Conservation (phyloP, 2,113 vertebrate genomes). For the Martes martes region DNA sequence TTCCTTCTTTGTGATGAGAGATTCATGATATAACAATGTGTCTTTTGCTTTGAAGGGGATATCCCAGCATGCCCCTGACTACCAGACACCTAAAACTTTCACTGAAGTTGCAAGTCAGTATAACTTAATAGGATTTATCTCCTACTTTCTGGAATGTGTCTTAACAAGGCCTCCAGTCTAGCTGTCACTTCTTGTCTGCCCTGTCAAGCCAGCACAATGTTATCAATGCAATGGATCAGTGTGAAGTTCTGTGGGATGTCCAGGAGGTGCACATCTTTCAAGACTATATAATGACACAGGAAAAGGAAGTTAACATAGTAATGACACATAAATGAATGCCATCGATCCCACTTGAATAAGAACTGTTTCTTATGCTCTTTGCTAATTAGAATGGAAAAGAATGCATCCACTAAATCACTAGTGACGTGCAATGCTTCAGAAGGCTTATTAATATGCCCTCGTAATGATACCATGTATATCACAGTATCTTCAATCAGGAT, state of each 20-base stretch:
- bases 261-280: not conserved
- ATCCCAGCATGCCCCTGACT: not conserved
- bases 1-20: not conserved
- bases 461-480: not conserved
- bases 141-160: not conserved
- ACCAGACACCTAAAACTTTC: not conserved
- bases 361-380: not conserved
- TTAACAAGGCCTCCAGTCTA: not conserved
- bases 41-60: not conserved
- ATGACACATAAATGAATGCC: not conserved
- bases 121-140: not conserved
- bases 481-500: not conserved
- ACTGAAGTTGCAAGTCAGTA: not conserved
- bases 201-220: not conserved
- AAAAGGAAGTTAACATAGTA: not conserved
- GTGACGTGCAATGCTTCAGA: not conserved
- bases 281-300: not conserved
- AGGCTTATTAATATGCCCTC: not conserved
- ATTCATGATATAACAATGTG: not conserved
- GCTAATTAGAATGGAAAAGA: not conserved
- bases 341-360: not conserved
- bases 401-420: not conserved
- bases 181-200: not conserved
- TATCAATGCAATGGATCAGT: not conserved
- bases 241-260: not conserved